Evolutionary conservation across 2,797 vertebrate species (phyloP).

Genomic region (Syngnathus rostellatus): DNA sequence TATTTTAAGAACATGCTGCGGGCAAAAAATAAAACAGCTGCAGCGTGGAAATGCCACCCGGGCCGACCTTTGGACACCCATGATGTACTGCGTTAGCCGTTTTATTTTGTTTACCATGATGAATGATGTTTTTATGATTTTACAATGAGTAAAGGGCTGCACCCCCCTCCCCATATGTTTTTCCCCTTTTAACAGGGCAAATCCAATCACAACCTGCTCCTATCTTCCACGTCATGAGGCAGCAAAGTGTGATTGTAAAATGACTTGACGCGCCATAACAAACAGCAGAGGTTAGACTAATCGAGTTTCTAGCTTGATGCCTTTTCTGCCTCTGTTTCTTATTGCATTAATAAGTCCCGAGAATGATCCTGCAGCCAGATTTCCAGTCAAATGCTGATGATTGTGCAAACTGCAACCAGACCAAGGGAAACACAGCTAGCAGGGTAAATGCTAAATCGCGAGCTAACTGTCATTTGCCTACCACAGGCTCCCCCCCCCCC

Average conservation of each 20-base stretch:
- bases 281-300: conserved; percentile 6
- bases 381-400: background rate
- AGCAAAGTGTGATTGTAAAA: conserved; percentile 33
- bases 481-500: conserved; percentile 1
- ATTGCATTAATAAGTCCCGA: conserved; percentile 18
- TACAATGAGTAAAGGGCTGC: conserved; percentile 3
- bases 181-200: conserved; percentile 43
- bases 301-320: conserved; percentile 11
- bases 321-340: background rate
- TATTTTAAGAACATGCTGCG: background rate
- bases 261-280: conserved; percentile 11
- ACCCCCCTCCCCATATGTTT: conserved; percentile 4
- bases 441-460: background rate
- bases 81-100: background rate
- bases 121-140: conserved; percentile 10
- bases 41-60: background rate
- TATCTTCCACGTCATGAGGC: conserved; percentile 43
- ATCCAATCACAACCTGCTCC: conserved; percentile 58
- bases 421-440: background rate
- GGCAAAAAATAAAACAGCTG: background rate
- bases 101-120: background rate
- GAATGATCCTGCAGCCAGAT: conserved; percentile 7
- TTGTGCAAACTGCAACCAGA: conserved; percentile 5
- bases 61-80: background rate
- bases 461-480: background rate